Conservation (phyloP, 2,113 vertebrate genomes). For the Bagarius yarrelli region DNA sequence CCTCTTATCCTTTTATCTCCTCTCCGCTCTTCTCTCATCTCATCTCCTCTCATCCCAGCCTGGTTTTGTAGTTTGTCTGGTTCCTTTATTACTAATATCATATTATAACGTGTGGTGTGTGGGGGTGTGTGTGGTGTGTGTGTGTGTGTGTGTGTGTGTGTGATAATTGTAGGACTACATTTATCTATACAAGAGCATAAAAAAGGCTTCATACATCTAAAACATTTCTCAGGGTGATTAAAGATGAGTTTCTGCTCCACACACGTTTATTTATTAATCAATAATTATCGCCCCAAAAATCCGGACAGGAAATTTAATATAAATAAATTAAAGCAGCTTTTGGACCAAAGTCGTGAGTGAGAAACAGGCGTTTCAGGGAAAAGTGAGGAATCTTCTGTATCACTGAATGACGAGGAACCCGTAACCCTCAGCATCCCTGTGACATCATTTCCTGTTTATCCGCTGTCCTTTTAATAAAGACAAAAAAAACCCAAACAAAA, state of each 20-base stretch:
- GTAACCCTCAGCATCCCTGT: no score
- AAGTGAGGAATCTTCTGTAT: conserved; percentile 53
- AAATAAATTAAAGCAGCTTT: conserved; percentile 57
- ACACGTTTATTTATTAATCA: neutral
- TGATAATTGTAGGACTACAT: conserved; percentile 9
- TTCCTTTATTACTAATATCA: conserved; percentile 29
- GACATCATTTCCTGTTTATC: no score
- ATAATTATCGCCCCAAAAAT: neutral
- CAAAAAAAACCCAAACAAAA: no score
- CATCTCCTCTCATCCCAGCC: no score
- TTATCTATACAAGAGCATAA: neutral
- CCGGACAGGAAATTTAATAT: conserved; percentile 43
- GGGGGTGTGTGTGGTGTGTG: neutral
- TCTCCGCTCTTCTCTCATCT: no score
- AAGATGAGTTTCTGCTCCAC: conserved; percentile 10
- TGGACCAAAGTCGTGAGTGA: conserved; percentile 35
- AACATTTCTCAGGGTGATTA: neutral
- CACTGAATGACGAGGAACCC: no score
- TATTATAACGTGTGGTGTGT: conserved; percentile 2
- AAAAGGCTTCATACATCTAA: neutral
- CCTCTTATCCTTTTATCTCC: no score
- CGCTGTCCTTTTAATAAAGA: no score
- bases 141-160: neutral
- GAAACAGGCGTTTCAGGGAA: conserved; percentile 13
- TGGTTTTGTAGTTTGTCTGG: conserved; percentile 37